Conservation (phyloP, 2,888 invertebrate genomes). For the Branchellion lobata region DNA sequence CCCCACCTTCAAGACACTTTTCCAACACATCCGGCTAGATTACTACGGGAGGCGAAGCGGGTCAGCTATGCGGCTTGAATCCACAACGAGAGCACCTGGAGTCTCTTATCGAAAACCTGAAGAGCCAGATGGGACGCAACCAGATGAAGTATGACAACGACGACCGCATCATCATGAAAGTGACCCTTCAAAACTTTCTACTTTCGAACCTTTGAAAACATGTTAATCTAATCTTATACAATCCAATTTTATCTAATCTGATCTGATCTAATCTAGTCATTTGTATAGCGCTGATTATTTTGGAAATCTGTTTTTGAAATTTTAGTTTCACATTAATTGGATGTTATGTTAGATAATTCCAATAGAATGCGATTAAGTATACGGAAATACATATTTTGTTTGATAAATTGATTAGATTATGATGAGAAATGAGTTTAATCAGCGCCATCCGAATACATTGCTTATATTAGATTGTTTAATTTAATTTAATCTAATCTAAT, state of each 20-base stretch:
- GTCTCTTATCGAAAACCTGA: slow-evolving; percentile 30
- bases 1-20: no score
- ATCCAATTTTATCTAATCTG: not conserved
- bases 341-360: no score
- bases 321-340: no score
- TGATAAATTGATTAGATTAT: no score
- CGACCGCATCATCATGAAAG: slow-evolving; percentile 39
- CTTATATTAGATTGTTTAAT: no score
- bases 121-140: slow-evolving; percentile 36
- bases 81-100: slow-evolving; percentile 37
- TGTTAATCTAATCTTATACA: not conserved
- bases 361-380: no score
- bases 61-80: slow-evolving; percentile 33
- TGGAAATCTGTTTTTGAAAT: not conserved
- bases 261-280: no score
- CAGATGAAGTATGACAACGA: slow-evolving; percentile 38
- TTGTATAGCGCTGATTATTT: no score
- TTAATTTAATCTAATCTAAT: no score
- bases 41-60: not conserved
- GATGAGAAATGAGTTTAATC: no score
- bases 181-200: not conserved
- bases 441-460: no score
- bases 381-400: no score
- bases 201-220: not conserved
- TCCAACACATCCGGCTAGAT: not conserved